Percentiles rank a stretch among this genome's conserved stretches.
These are phyloP conservation scores for Pelosia muscerda DNA, from an alignment of 2,888 invertebrate genomes.

Conservation along the genomic window DNA sequence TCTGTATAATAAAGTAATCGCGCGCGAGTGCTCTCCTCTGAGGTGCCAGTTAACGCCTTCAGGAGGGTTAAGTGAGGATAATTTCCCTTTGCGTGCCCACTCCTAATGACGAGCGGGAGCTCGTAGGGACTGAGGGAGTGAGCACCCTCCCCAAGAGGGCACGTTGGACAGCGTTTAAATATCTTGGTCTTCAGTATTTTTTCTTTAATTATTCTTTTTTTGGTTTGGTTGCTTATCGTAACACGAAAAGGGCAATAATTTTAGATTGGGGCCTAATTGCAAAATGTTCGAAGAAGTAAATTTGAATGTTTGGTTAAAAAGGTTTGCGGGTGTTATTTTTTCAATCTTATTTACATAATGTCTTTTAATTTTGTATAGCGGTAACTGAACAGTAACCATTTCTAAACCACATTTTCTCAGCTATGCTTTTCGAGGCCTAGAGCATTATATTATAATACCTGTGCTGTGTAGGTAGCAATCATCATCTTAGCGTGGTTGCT, in stretches of 20 bases:
- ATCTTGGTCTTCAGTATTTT: constrained; percentile 53
- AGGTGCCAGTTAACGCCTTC: constrained; percentile 86
- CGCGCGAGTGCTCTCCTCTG: constrained; percentile 77
- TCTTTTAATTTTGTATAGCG: not conserved
- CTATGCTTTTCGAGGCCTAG: too few relatives aligned
- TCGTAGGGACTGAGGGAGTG: constrained; percentile 53
- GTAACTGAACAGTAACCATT: not conserved
- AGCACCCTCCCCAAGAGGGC: constrained; percentile 50
- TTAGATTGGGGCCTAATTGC: constrained; percentile 34
- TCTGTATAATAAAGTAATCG: constrained; percentile 85
- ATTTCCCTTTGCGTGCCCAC: constrained; percentile 86
- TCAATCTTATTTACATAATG: constrained; percentile 11
- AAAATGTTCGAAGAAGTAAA: constrained; percentile 30
- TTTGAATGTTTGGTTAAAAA: constrained; percentile 20
- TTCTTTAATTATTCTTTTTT: constrained; percentile 48
- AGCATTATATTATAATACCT: too few relatives aligned
- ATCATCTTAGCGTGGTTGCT: too few relatives aligned
- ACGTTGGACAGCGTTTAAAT: constrained; percentile 45
- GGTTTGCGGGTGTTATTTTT: constrained; percentile 6
- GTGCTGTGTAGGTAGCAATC: too few relatives aligned
- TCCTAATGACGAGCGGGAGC: constrained; percentile 76
- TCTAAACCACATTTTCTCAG: not conserved
- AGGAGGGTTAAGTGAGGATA: constrained; percentile 86
- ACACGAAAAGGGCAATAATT: constrained; percentile 43
- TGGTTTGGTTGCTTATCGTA: constrained; percentile 41